Conservation (phyloP, 2,797 vertebrate genomes). For the Tangara arthus region DNA sequence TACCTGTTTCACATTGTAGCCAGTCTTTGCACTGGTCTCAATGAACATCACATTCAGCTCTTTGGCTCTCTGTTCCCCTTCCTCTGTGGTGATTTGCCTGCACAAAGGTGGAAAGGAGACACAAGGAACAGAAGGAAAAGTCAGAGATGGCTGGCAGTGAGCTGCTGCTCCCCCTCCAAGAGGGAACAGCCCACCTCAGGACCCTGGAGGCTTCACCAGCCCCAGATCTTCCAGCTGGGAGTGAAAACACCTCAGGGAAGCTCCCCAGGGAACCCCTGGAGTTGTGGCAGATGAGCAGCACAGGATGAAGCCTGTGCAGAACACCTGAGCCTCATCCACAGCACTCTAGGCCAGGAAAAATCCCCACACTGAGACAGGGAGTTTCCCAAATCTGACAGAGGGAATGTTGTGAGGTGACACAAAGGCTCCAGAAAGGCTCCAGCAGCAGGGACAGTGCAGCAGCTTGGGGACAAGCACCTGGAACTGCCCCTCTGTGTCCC, state of each 20-base stretch:
- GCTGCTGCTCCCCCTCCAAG: not conserved
- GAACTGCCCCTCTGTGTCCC: conserved; percentile 70
- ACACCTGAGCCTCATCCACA: not conserved
- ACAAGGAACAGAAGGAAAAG: conserved; percentile 37
- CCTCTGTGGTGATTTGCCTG: conserved; percentile 96
- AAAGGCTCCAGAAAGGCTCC: not conserved
- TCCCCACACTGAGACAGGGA: not conserved
- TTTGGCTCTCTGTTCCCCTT: conserved; percentile 95
- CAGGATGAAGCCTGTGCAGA: not conserved
- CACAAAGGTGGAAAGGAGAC: not conserved
- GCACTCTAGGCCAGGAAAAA: not conserved
- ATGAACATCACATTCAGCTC: conserved; percentile 98
- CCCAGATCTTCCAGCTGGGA: not conserved
- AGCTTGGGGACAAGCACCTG: not conserved
- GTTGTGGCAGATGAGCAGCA: not conserved
- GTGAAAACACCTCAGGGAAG: not conserved
- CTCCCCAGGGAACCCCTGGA: not conserved
- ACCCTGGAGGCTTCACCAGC: not conserved
- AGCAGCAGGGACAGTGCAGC: not conserved
- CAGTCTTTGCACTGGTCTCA: conserved; percentile 97
- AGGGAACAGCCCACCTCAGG: not conserved
- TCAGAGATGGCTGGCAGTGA: not conserved
- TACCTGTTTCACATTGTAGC: conserved; percentile 98
- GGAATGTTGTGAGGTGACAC: not conserved
- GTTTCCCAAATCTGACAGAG: not conserved